Percentiles rank a stretch among this genome's conserved stretches.
Evolutionary conservation across 1,140 invertebrate genomes (phyloP).

Genomic region (Leptopilina boulardi): DNA sequence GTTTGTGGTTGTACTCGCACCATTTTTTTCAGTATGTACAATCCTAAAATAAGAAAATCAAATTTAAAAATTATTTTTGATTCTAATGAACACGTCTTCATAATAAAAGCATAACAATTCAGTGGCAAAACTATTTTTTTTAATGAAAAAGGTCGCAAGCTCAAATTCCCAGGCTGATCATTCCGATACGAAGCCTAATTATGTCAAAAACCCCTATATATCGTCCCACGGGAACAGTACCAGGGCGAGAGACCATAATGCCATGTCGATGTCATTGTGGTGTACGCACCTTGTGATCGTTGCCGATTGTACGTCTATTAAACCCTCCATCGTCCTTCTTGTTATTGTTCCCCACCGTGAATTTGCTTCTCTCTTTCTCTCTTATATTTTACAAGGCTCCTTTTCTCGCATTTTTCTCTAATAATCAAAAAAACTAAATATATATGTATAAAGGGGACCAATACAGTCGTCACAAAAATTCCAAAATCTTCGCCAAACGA

Average conservation of each 20-base stretch:
- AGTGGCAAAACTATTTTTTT: too few relatives aligned
- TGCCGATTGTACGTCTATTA: slow-evolving; percentile 58
- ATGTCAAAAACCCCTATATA: slow-evolving; percentile 50
- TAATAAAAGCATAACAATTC: too few relatives aligned
- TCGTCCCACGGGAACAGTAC: slow-evolving; percentile 53
- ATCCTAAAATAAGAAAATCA: too few relatives aligned
- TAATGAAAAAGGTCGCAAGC: slow-evolving; percentile 7
- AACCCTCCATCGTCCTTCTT: slow-evolving; percentile 57
- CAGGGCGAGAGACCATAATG: slow-evolving; percentile 45
- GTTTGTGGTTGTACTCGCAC: too few relatives aligned
- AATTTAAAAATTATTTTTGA: too few relatives aligned
- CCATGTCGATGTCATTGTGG: slow-evolving; percentile 55
- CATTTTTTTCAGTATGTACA: too few relatives aligned
- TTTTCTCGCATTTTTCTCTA: slow-evolving; percentile 41
- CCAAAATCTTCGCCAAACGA: not conserved
- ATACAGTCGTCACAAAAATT: slow-evolving; percentile 11
- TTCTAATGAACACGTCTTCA: too few relatives aligned
- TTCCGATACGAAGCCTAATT: slow-evolving; percentile 57
- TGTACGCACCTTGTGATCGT: slow-evolving; percentile 59
- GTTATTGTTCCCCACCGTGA: slow-evolving; percentile 39
- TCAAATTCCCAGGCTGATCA: slow-evolving; percentile 58
- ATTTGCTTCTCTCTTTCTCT: slow-evolving; percentile 40
- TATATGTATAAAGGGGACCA: not conserved
- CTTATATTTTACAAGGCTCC: slow-evolving; percentile 11
- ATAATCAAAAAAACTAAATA: slow-evolving; percentile 39